Evolutionary conservation across 2,888 invertebrate genomes (phyloP).

Genomic region (Acanthopleura granulata): DNA sequence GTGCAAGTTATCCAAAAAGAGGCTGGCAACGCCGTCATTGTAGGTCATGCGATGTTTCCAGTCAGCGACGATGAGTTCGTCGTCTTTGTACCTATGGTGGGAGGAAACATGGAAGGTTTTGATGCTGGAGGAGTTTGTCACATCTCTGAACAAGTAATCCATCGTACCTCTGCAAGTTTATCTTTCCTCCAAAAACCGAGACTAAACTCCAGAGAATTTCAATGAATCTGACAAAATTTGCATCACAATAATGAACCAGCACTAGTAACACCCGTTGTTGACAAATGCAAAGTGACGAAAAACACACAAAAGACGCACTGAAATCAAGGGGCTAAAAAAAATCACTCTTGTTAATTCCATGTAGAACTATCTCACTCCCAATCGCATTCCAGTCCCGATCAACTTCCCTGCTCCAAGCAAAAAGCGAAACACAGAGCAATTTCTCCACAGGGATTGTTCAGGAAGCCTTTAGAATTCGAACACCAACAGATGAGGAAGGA

Average conservation of each 20-base stretch:
- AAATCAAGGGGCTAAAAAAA: too few species aligned
- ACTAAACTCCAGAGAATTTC: too few species aligned
- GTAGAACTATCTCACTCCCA: too few species aligned
- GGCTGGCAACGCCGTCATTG: constrained; percentile 62
- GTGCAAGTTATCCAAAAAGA: constrained; percentile 76
- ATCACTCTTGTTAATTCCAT: too few species aligned
- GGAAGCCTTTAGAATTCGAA: not conserved
- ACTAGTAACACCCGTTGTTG: too few species aligned
- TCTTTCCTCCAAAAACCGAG: too few species aligned
- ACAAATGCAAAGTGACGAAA: too few species aligned
- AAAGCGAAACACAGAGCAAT: not conserved
- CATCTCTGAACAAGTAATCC: constrained; percentile 17
- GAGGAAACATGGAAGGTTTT: constrained; percentile 5
- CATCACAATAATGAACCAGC: too few species aligned
- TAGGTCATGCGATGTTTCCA: constrained; percentile 65
- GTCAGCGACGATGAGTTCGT: constrained; percentile 57
- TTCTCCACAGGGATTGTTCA: not conserved
- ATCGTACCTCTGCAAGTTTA: not conserved
- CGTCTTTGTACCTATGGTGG: constrained; percentile 62
- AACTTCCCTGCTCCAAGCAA: not conserved
- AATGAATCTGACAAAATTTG: too few species aligned
- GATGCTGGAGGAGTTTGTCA: not conserved
- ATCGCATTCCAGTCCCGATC: not conserved
- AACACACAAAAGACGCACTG: too few species aligned
- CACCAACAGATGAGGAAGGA: not conserved